Conservation (phyloP, 2,797 vertebrate species). For the Microhierax caerulescens region DNA sequence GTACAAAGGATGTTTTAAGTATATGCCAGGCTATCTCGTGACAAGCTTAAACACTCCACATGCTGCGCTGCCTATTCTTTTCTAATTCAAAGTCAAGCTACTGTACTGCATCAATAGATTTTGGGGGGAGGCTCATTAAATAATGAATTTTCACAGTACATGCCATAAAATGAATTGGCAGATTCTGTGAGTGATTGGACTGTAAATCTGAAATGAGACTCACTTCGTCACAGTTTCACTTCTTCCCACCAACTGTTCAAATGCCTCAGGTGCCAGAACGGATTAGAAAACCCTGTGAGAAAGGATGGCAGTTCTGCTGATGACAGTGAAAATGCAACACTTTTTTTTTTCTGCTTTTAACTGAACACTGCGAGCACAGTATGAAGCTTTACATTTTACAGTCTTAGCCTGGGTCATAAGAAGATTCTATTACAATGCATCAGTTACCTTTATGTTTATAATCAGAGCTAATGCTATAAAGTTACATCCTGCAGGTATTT, state of each 20-base stretch:
- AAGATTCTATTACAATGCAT: constrained; percentile 54
- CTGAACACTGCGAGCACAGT: constrained; percentile 15
- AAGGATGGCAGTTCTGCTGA: constrained; percentile 76
- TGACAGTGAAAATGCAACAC: constrained; percentile 40
- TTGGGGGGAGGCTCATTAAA: constrained; percentile 5
- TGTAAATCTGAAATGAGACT: constrained; percentile 65
- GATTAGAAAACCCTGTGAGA: constrained; percentile 67
- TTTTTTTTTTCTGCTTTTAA: constrained; percentile 66
- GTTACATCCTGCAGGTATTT: constrained; percentile 19
- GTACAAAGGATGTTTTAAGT: not conserved
- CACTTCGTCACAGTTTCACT: constrained; percentile 39
- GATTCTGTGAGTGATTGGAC: constrained; percentile 16
- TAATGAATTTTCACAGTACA: constrained; percentile 43
- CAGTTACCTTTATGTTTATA: constrained; percentile 59
- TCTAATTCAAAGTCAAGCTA: constrained; percentile 3
- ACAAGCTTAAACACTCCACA: not conserved
- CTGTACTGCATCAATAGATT: not conserved
- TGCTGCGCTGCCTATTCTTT: not conserved
- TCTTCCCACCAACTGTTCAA: constrained; percentile 68
- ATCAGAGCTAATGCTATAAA: constrained; percentile 49
- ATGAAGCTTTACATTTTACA: constrained; percentile 40
- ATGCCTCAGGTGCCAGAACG: constrained; percentile 71
- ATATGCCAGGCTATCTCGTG: not conserved
- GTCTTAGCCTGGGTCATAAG: not conserved
- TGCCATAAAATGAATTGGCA: constrained; percentile 39